These are phyloP conservation scores for Illadopsis cleaveri DNA, from an alignment of 2,113 vertebrate species.

Conservation along the genomic window DNA sequence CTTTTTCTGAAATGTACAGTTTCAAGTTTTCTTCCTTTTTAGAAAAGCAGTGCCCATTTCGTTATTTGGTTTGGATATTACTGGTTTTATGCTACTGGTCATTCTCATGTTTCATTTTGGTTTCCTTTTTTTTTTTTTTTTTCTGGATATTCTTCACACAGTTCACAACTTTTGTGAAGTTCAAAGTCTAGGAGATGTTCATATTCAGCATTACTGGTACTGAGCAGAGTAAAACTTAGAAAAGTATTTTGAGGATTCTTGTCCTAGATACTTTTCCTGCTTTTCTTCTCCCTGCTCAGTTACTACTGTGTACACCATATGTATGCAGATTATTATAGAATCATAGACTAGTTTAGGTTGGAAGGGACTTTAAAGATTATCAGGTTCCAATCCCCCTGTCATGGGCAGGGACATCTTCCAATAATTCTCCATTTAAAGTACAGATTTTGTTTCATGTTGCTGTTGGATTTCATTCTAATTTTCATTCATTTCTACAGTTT, in stretches of 20 bases:
- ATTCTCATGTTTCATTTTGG: background rate
- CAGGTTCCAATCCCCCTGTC: fast-evolving
- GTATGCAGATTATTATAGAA: background rate
- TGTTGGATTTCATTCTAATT: background rate
- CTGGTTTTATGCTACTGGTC: background rate
- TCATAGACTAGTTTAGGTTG: background rate
- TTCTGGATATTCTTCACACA: background rate
- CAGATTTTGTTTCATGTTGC: background rate
- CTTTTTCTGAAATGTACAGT: background rate
- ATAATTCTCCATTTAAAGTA: background rate
- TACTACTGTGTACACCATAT: background rate
- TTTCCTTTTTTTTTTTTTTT: too few relatives aligned
- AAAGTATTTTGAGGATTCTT: background rate
- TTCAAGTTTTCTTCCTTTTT: background rate
- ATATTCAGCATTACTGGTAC: background rate
- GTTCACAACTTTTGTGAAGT: background rate
- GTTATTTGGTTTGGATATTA: background rate
- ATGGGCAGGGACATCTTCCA: background rate
- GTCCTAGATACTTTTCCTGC: background rate
- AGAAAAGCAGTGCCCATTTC: background rate
- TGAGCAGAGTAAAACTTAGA: background rate
- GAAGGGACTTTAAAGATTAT: background rate
- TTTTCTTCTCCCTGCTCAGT: background rate
- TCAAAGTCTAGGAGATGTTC: background rate
- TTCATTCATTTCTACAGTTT: background rate